Evolutionary conservation across 1,140 invertebrate genomes (phyloP).

Genomic region (Tetramorium simillimum): DNA sequence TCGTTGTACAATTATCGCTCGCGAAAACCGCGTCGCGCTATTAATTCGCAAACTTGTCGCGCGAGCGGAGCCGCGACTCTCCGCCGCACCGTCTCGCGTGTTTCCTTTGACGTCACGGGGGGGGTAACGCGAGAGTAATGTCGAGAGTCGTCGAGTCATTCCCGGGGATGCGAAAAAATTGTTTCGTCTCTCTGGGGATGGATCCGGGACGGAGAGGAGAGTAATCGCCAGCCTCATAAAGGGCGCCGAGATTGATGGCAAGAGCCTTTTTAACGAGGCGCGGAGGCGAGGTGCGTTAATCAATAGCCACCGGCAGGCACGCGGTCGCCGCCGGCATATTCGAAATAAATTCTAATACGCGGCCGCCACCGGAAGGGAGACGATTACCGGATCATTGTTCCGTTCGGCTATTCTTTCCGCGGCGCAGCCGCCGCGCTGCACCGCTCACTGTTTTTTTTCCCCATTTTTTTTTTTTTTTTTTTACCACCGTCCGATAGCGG

Average conservation of each 20-base stretch:
- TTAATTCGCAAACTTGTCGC: slow-evolving; percentile 15
- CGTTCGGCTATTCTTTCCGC: slow-evolving; percentile 42
- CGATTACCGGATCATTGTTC: slow-evolving; percentile 50
- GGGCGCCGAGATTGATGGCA: slow-evolving; percentile 34
- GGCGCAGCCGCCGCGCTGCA: not conserved
- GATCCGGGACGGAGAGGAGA: not conserved
- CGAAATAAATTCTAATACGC: slow-evolving; percentile 50
- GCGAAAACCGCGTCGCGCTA: not conserved
- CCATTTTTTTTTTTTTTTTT: not conserved
- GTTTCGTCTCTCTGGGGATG: not conserved
- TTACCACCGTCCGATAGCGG: not conserved
- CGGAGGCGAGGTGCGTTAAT: slow-evolving; percentile 13
- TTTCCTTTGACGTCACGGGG: not conserved
- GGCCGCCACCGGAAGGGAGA: not conserved
- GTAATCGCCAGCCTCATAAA: slow-evolving; percentile 1
- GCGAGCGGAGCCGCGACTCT: not conserved
- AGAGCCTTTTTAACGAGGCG: slow-evolving; percentile 39
- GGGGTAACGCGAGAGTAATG: not conserved
- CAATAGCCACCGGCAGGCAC: slow-evolving; percentile 5
- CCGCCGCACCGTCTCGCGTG: not conserved
- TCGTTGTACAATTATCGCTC: not conserved
- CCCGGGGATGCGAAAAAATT: slow-evolving; percentile 15
- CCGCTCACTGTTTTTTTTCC: not conserved
- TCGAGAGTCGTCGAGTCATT: slow-evolving; percentile 17
- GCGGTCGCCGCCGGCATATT: not conserved